Base-by-base conservation (phyloP, 2,888 invertebrate species). In the Liopterus haemorrhoidalis region DNA sequence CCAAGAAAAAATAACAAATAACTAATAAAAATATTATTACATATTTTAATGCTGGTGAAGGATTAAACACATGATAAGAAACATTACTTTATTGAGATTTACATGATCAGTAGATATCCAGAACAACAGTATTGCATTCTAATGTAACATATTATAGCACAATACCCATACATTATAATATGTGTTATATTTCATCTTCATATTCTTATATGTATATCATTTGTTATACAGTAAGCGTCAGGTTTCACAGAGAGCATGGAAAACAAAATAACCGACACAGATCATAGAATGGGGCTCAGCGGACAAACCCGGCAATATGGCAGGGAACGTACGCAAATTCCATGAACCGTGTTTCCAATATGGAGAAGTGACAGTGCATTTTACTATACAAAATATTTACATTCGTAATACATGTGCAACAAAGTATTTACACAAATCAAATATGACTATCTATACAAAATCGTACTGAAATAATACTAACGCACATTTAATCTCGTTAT, bases 211-310 rank as follows among this genome's bases (percentile, higher is more conserved):
- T 53, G 47, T 54, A 57, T 58, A 54, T 57, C 57, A 51, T 52
- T 52, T 50, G 51, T 51, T 46, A 53, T 58, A 58, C 57, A 55
- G 36, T 64, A 65, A 66, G 66, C 66, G 64, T 64, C 65, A 58
- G 62, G 59, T 63, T 60, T 47, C 48, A 50, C 49, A 51, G 50
- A 50, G 51, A 53, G 54, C 50, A 45, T 51, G 51, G 47, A 48
- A 51, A 48, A 51, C 48, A 48, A 52, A 57, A 54, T 53, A 48
- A 48, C 20, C 22, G 45, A 22, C 38, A 33, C 19, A 15, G 27
- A 16, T 16, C 32, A 20, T 24, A 25, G 39, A 45, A 45, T 28
- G 45, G 39, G 45, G 45, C 45, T 45, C 45, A 45, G 45, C 27
- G 14, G 18, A 28, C 38, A 45, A 25, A 21, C 39, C 27, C 18